Percentiles rank a stretch among this genome's conserved stretches.
These are phyloP conservation scores for Axis porcinus DNA, from an alignment of 2,113 vertebrate genomes.

Conservation along the genomic window DNA sequence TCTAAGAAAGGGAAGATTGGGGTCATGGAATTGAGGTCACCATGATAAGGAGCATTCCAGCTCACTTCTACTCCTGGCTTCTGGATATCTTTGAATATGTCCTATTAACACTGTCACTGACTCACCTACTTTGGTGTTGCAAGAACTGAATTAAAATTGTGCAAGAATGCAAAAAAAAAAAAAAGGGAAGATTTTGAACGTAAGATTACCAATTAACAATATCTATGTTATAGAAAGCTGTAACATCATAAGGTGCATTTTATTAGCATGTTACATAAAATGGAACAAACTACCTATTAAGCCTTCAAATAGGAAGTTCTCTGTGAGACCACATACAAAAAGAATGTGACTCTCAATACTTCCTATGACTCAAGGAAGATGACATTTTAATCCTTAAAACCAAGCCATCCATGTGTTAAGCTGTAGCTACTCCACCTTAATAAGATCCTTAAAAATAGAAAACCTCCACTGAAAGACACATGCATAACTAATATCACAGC, in stretches of 20 bases:
- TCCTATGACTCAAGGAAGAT: slow-evolving; percentile 8
- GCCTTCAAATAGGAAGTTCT: neutral
- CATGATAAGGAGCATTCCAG: neutral
- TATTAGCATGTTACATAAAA: slow-evolving; percentile 11
- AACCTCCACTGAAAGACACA: neutral
- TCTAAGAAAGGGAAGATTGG: neutral
- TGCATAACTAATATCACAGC: neutral
- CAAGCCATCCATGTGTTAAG: neutral
- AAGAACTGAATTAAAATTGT: neutral
- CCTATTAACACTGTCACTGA: neutral
- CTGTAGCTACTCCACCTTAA: neutral
- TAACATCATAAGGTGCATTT: neutral
- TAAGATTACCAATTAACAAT: neutral
- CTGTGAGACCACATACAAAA: neutral
- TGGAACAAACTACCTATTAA: neutral
- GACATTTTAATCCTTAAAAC: slow-evolving; percentile 25
- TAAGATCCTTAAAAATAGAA: slow-evolving; percentile 8
- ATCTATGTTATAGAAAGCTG: neutral
- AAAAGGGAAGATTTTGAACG: neutral
- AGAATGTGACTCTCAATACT: neutral
- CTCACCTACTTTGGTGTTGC: neutral
- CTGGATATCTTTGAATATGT: neutral
- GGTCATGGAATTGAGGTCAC: neutral
- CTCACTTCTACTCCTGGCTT: neutral
- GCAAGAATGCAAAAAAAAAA: neutral